These are phyloP conservation scores for Corythornis madagascariensis DNA, from an alignment of 2,113 vertebrate species.

Conservation along the genomic window DNA sequence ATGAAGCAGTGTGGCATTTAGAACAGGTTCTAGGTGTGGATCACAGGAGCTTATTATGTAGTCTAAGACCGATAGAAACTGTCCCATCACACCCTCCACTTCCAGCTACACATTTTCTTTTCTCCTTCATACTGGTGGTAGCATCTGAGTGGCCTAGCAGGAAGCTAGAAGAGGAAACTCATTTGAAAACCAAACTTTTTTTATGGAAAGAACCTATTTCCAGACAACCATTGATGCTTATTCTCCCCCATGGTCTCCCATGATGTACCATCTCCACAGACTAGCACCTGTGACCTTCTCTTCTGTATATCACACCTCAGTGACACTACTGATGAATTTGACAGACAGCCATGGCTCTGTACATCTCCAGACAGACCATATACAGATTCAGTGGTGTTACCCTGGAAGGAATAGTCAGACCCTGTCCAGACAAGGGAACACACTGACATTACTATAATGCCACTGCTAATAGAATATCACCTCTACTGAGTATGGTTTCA, in stretches of 20 bases:
- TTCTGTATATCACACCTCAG: not conserved
- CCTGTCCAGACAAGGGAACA: not conserved
- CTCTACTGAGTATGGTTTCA: not conserved
- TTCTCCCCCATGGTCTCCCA: not conserved
- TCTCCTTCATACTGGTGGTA: not conserved
- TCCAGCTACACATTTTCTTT: not conserved
- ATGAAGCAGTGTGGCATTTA: not conserved
- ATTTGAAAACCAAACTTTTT: not conserved
- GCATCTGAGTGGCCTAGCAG: not conserved
- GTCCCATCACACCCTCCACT: not conserved
- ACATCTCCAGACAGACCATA: not conserved
- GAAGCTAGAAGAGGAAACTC: not conserved
- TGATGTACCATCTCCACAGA: not conserved
- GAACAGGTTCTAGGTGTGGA: not conserved
- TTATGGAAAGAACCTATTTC: not conserved
- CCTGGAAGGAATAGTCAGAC: not conserved
- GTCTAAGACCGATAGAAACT: not conserved
- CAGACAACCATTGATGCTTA: not conserved
- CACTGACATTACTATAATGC: not conserved
- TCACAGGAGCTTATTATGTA: not conserved
- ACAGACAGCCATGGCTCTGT: not conserved
- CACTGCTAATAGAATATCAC: not conserved
- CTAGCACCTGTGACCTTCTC: not conserved
- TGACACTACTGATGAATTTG: not conserved
- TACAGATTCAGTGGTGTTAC: not conserved